Percentiles rank a stretch among this genome's conserved stretches.
Evolutionary conservation across 2,113 vertebrate species (phyloP).

Genomic region (Gallinago paraguaiae): DNA sequence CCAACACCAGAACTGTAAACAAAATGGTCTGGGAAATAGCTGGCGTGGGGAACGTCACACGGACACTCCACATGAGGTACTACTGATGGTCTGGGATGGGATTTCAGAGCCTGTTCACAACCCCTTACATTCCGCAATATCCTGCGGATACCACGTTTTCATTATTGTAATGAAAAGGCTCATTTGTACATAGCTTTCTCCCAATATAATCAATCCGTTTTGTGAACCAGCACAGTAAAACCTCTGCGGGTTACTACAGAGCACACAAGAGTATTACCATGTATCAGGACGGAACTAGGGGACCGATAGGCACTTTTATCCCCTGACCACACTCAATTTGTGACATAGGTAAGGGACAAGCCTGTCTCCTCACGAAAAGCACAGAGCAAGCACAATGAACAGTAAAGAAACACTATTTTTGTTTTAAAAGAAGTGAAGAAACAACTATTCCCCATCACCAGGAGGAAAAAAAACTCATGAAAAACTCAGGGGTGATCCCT

Average conservation of each 20-base stretch:
- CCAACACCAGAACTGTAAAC: not conserved
- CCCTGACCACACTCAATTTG: not conserved
- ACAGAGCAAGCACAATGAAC: not conserved
- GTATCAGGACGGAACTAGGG: not conserved
- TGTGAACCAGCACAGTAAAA: not conserved
- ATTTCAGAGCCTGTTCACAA: not conserved
- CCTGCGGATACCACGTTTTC: not conserved
- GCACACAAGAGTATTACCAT: not conserved
- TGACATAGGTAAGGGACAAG: not conserved
- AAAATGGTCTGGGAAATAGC: not conserved
- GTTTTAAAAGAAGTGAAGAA: not conserved
- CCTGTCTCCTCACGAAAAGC: not conserved
- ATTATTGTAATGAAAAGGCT: not conserved
- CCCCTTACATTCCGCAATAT: not conserved
- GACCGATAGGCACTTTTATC: not conserved
- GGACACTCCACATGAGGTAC: not conserved
- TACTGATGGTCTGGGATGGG: not conserved
- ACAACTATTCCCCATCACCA: rapidly evolving
- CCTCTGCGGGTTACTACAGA: not conserved
- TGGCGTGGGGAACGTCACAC: rapidly evolving
- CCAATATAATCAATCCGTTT: not conserved
- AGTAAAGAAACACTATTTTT: not conserved
- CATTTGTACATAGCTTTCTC: not conserved
- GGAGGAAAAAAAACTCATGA: not conserved
- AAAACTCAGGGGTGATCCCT: not conserved